Base-by-base conservation (phyloP, 2,113 vertebrate species). In the Acanthochromis polyacanthus region DNA sequence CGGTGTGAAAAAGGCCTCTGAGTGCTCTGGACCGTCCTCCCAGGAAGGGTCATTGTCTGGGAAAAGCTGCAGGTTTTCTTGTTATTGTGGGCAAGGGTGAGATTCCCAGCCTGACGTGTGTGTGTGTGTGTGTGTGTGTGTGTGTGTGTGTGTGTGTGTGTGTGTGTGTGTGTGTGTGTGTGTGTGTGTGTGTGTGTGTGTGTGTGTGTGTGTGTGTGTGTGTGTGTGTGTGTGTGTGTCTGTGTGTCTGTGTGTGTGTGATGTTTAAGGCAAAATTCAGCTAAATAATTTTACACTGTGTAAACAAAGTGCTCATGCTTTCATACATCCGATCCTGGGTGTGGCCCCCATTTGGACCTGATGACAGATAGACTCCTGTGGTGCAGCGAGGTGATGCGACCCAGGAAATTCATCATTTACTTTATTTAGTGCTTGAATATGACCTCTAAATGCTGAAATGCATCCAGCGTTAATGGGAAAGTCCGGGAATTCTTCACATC, bases 31-130 rank as follows among this genome's bases (percentile, higher is more conserved):
- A 23, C 67, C 40, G 2, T 72, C 74, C 60, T 73, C 62, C 14
- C 73, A 55, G 72, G 69, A 71, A 10, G 78, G 36, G 86, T 69
- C 85, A 55, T 61, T 65, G 83, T 91, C 72, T 92, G 88, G 75
- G 91, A 91, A 89, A 84, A 71, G 36, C 91, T 78, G 82, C 85
- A 57, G 90, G 91, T 77, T 53, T 16, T 46, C 66, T 66, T 87
- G 90, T 91, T 91, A 50, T 85, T 81, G 58, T 75, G 64, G 71
- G 71, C 46, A 2, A 43, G 23, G 51, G 65, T 20, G 66, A 32
- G 68, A 70, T 65, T 46, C 61, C 53, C 75, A 69, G 75, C 56
- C 17, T 19, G 2, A 71, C n/a, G 46, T 4, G 72, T 12, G 63
- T 50, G 55, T 78, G 56, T 25, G 25, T 25, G 25, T 25, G 25